Evolutionary conservation across 64 coral and sea anemone genomes (phyloP).

Genomic region (Hydrozoanthus tunicans): DNA sequence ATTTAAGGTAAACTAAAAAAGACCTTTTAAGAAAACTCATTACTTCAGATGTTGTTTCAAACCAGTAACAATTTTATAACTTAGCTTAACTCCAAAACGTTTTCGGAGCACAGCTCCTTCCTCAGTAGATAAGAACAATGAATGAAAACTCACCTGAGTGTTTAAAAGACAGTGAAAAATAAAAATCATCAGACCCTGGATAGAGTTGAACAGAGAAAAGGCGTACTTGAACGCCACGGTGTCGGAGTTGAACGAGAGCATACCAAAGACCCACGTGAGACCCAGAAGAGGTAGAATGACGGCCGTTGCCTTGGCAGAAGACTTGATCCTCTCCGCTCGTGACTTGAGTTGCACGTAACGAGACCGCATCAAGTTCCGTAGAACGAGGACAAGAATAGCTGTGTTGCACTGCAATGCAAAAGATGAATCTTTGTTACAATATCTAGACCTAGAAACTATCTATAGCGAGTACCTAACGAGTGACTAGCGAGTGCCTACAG

Average conservation of each 20-base stretch:
- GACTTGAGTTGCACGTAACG: constrained; percentile 21
- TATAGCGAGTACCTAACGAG: too few relatives aligned
- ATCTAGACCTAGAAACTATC: too few relatives aligned
- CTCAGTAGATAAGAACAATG: too few relatives aligned
- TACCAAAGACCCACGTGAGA: constrained; percentile 40
- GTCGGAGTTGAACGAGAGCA: constrained; percentile 20
- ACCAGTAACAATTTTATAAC: background rate
- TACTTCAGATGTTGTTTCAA: background rate
- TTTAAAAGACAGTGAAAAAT: constrained; percentile 43
- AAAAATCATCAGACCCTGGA: constrained; percentile 49
- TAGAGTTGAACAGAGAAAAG: constrained; percentile 44
- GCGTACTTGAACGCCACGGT: constrained; percentile 28
- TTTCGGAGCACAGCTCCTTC: too few relatives aligned
- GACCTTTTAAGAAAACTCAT: too few relatives aligned
- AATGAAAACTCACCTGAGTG: constrained; percentile 6
- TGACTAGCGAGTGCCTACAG: too few relatives aligned
- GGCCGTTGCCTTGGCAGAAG: constrained; percentile 7
- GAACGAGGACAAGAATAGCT: constrained; percentile 4
- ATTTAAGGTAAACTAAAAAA: too few relatives aligned
- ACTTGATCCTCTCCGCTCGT: constrained; percentile 16
- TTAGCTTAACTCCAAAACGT: too few relatives aligned
- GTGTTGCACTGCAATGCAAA: constrained; percentile 5
- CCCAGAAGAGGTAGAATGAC: constrained; percentile 6
- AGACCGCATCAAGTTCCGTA: constrained; percentile 8
- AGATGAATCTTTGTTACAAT: too few relatives aligned